phyloP scores from a whole-genome alignment of 2,888 invertebrate genomes.

The Mamestra brassicae region DNA sequence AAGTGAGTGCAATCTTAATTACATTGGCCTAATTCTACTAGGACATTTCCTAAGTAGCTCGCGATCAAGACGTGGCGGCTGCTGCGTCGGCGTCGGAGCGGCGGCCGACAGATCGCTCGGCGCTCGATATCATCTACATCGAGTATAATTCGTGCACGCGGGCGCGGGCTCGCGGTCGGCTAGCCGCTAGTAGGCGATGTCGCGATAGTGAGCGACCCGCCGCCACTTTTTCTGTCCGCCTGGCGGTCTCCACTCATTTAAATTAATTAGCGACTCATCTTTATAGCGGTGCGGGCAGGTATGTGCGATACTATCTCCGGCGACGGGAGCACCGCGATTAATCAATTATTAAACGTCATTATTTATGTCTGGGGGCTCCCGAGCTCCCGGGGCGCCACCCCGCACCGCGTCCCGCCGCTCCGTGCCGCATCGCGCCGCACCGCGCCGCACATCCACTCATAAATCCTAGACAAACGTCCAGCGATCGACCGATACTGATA shows the following conservation, averaged over 20 bases:
- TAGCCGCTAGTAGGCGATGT: conserved; percentile 58
- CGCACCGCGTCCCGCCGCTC: conserved; percentile 26
- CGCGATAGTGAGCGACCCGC: conserved; percentile 68
- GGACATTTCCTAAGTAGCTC: not conserved
- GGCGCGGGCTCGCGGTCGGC: conserved; percentile 26
- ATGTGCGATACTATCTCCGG: conserved; percentile 67
- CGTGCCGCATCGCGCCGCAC: conserved; percentile 13
- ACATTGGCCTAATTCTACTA: too few relatives aligned
- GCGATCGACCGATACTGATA: conserved; percentile 77
- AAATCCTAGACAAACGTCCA: conserved; percentile 72
- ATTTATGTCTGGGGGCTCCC: conserved; percentile 75
- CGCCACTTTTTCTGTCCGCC: conserved; percentile 69
- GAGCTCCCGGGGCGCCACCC: conserved; percentile 70
- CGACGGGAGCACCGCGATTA: conserved; percentile 78
- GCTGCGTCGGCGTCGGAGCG: conserved; percentile 16
- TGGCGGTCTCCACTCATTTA: conserved; percentile 80
- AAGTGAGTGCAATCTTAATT: too few relatives aligned
- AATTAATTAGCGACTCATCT: conserved; percentile 86
- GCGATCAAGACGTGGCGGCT: conserved; percentile 40
- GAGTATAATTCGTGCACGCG: conserved; percentile 68
- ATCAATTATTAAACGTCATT: conserved; percentile 89
- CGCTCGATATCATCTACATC: conserved; percentile 77
- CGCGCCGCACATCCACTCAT: conserved; percentile 63
- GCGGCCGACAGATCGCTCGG: conserved; percentile 62
- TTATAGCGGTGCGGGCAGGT: conserved; percentile 69